phyloP scores from a whole-genome alignment of 2,113 vertebrate species.

The Holacanthus passer region DNA sequence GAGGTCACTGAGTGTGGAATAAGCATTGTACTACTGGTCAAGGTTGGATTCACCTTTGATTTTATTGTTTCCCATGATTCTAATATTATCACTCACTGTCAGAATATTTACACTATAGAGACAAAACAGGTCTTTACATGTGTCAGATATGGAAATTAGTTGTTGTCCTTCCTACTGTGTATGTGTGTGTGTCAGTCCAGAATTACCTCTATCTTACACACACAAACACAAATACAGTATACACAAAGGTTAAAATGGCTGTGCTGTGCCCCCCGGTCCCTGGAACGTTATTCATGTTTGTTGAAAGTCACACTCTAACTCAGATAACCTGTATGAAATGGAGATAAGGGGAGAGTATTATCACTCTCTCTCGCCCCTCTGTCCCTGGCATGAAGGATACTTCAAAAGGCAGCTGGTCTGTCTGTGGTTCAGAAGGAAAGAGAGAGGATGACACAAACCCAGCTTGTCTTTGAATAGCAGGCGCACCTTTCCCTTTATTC shows the following conservation, averaged over 20 bases:
- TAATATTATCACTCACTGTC: constrained; percentile 50
- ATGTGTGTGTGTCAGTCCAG: constrained; percentile 33
- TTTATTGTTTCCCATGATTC: constrained; percentile 55
- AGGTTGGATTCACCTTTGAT: constrained; percentile 63
- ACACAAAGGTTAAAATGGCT: constrained; percentile 56
- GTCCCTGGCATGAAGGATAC: constrained; percentile 67
- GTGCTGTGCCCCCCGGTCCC: constrained; percentile 20
- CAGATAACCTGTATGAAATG: constrained; percentile 66
- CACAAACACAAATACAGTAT: constrained; percentile 26
- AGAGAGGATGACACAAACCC: constrained; percentile 69
- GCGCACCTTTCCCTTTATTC: constrained; percentile 75
- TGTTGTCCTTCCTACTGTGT: constrained; percentile 11
- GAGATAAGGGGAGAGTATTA: constrained; percentile 63
- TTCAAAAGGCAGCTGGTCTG: constrained; percentile 77
- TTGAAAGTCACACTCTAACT: constrained; percentile 59
- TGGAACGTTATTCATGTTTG: constrained; percentile 59
- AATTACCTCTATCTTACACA: constrained; percentile 33
- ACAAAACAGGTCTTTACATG: constrained; percentile 53
- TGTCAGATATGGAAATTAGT: constrained; percentile 64
- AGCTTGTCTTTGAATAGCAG: constrained; percentile 80
- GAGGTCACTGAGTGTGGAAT: constrained; percentile 23
- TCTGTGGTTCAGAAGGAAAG: constrained; percentile 66
- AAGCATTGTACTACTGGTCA: constrained; percentile 44
- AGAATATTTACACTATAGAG: constrained; percentile 75
- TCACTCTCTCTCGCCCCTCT: constrained; percentile 46